Evolutionary conservation across 2,888 invertebrate genomes (phyloP).

Genomic region (Drosophila flavopinicola): DNA sequence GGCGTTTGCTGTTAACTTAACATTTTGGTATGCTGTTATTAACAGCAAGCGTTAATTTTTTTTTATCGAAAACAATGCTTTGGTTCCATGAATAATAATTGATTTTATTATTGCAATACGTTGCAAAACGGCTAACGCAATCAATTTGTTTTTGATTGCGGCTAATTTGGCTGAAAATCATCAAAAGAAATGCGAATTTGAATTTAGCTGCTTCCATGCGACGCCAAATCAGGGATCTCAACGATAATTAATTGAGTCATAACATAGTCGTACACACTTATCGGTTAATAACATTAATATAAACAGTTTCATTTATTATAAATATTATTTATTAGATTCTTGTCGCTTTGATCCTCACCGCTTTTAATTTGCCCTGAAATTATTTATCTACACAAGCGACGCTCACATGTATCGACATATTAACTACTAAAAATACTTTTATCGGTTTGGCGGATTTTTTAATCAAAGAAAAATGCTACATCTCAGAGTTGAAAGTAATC

Average conservation of each 20-base stretch:
- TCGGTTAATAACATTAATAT: background rate
- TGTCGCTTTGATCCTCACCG: no score
- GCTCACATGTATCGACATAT: background rate
- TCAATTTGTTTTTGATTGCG: background rate
- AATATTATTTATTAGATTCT: no score
- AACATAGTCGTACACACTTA: background rate
- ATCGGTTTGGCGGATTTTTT: background rate
- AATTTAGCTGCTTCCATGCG: background rate
- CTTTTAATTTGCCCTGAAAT: no score
- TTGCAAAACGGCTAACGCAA: background rate
- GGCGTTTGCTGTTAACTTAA: conserved; percentile 50
- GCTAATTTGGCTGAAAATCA: background rate
- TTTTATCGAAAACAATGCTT: background rate
- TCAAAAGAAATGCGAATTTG: background rate
- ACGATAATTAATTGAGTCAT: background rate
- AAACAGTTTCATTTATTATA: no score
- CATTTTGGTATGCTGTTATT: conserved; percentile 22
- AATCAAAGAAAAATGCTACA: background rate
- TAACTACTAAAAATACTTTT: no score
- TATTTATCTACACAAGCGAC: no score
- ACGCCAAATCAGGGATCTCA: background rate
- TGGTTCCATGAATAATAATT: background rate
- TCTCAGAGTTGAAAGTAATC: background rate
- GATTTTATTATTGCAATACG: background rate
- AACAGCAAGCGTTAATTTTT: conserved; percentile 15